A percentile compares a stretch with the other conserved stretches of the same genome.
phyloP scores from a whole-genome alignment of 2,113 vertebrate species.

The Pygoscelis adeliae region DNA sequence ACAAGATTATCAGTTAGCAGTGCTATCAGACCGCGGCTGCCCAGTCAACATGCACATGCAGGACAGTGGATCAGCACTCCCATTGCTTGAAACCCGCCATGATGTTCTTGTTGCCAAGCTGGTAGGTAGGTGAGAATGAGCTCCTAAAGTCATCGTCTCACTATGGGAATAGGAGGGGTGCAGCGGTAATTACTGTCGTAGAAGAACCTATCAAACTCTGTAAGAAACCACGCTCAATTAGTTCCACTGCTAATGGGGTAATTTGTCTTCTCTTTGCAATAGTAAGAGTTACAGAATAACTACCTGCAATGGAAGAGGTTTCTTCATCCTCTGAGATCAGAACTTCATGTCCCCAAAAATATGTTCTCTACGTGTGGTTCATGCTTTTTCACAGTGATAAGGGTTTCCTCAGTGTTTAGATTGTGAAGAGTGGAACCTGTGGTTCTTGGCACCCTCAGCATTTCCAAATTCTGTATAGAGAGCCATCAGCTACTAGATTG shows the following conservation, averaged over 20 bases:
- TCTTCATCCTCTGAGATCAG: not conserved
- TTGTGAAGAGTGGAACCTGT: not conserved
- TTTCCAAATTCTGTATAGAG: not conserved
- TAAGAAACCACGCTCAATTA: not conserved
- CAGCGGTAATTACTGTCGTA: not conserved
- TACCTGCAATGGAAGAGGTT: not conserved
- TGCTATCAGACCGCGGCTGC: rapidly evolving
- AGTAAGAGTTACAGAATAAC: not conserved
- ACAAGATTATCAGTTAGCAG: not conserved
- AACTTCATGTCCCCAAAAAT: not conserved
- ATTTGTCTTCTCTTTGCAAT: not conserved
- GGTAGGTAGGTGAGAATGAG: not conserved
- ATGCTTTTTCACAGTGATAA: not conserved
- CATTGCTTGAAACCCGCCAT: rapidly evolving
- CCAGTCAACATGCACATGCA: rapidly evolving
- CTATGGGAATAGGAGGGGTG: not conserved
- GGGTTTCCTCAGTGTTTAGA: not conserved
- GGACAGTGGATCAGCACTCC: rapidly evolving
- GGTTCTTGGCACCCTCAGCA: not conserved
- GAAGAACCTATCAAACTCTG: not conserved
- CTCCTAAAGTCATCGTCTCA: not conserved
- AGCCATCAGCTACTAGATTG: not conserved
- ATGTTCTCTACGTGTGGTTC: not conserved
- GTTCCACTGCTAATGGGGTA: not conserved
- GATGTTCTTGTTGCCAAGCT: not conserved